phyloP scores from a whole-genome alignment of 2,888 invertebrate genomes.

The Thyatira batis region DNA sequence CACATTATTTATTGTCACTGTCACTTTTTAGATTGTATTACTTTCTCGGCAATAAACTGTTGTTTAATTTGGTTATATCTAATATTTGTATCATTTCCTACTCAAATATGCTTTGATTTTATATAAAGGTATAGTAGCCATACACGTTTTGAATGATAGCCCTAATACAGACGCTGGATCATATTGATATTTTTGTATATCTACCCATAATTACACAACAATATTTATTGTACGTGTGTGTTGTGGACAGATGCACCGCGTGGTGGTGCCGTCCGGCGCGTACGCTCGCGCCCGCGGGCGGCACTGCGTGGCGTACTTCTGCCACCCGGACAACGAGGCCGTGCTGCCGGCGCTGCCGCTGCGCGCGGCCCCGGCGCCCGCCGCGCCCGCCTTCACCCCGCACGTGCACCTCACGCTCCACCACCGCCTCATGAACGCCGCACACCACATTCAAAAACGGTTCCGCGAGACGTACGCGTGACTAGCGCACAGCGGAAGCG shows the following conservation, averaged over 20 bases:
- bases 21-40: too few species aligned
- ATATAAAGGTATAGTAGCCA: too few species aligned
- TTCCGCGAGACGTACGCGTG: slow-evolving; percentile 87
- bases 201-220: neutral
- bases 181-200: too few species aligned
- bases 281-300: slow-evolving; percentile 84
- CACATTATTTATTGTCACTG: too few species aligned
- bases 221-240: neutral
- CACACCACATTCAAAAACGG: slow-evolving; percentile 87
- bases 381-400: slow-evolving; percentile 68
- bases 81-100: too few species aligned
- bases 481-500: slow-evolving; percentile 53
- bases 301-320: slow-evolving; percentile 90
- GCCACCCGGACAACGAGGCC: slow-evolving; percentile 86
- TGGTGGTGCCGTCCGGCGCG: slow-evolving; percentile 86
- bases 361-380: slow-evolving; percentile 62
- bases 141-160: too few species aligned
- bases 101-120: too few species aligned
- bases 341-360: slow-evolving; percentile 75
- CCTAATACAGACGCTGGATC: too few species aligned
- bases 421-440: slow-evolving; percentile 85
- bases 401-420: slow-evolving; percentile 71
- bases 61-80: too few species aligned
- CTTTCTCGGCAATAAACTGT: too few species aligned
- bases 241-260: slow-evolving; percentile 84